Evolutionary conservation across 2,888 invertebrate species (phyloP), one percentile per base, ranked within the genome.

Genomic region (Hirtodrosophila cameraria): DNA sequence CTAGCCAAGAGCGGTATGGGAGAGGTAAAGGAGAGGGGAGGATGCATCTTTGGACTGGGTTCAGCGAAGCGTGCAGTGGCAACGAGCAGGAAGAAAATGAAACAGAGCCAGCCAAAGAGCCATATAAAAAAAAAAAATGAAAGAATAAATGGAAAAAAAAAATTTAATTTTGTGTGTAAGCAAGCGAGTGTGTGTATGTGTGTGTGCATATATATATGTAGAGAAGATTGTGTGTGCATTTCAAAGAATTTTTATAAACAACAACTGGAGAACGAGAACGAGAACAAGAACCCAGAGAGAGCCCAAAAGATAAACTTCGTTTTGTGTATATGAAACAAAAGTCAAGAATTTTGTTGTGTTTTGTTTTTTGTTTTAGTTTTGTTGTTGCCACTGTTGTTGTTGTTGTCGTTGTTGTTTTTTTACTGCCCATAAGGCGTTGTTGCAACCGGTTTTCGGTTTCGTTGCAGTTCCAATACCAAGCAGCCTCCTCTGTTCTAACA

Each of bases 211-310:
- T n/a, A n/a, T n/a, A n/a, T n/a, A n/a, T n/a, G n/a, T n/a, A n/a
- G n/a, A 48, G 53, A 20, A 45, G 57, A 53, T 59, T 63, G 72
- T 75, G 83, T 85, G 66, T 79, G 80, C 74, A 83, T 86, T 80
- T 80, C 86, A 80, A 86, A 80, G 86, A 86, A 86, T 83, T 86
- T 74, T 73, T 83, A 83, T 80, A 86, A 80, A 83, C 80, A 80
- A 80, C 60, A 62, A 55, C 35, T 50, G 46, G 35, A 41, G 49
- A 53, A 42, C 13, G 3, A 49, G 30, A n/a, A 42, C 20, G 8
- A 30, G 55, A 7, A 36, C 30, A 27, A 53, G 63, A 54, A 45
- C 28, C 39, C n/a, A n/a, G n/a, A 36, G 39, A 60, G 61, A 65
- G 61, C 55, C 53, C 62, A 38, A 61, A 72, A 80, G 80, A 81